Conservation (phyloP, 2,797 vertebrate genomes). For the Etheostoma perlongum region DNA sequence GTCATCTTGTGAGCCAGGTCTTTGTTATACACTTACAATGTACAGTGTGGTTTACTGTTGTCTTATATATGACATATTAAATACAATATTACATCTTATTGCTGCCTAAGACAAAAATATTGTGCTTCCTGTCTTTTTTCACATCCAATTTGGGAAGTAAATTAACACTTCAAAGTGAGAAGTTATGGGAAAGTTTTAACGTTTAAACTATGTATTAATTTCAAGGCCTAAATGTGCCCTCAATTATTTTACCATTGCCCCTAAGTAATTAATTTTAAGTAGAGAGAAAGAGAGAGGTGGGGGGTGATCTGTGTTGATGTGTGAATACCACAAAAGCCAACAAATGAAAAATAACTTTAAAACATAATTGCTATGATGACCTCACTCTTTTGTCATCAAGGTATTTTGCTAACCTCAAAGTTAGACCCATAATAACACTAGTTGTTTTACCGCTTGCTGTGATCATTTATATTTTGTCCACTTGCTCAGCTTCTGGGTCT, state of each 20-base stretch:
- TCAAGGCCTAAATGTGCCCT: slow-evolving; percentile 73
- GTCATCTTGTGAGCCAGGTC: slow-evolving; percentile 29
- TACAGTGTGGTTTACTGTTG: slow-evolving; percentile 35
- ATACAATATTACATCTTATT: slow-evolving; percentile 52
- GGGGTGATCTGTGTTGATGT: slow-evolving; percentile 46
- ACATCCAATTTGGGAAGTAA: slow-evolving; percentile 50
- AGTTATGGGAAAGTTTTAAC: slow-evolving; percentile 59
- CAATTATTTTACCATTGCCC: slow-evolving; percentile 75
- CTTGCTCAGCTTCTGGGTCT: slow-evolving; percentile 11
- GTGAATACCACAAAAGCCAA: slow-evolving; percentile 59
- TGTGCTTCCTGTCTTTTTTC: slow-evolving; percentile 22
- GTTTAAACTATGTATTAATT: slow-evolving; percentile 67
- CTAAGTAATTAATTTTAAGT: slow-evolving; percentile 76
- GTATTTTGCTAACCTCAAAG: slow-evolving; percentile 64
- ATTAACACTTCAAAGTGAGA: slow-evolving; percentile 57
- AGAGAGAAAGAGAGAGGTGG: slow-evolving; percentile 56
- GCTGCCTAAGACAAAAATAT: slow-evolving; percentile 35
- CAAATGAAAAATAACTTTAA: slow-evolving; percentile 75
- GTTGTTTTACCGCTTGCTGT: slow-evolving; percentile 48
- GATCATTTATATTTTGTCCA: slow-evolving; percentile 47
- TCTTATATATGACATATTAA: slow-evolving; percentile 38
- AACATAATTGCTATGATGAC: slow-evolving; percentile 69
- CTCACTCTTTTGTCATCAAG: slow-evolving; percentile 57
- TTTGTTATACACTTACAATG: slow-evolving; percentile 29
- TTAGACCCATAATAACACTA: slow-evolving; percentile 52